Evolutionary conservation across 2,888 invertebrate species (phyloP), one percentile per base, ranked within the genome.

Genomic region (Rhingia rostrata): DNA sequence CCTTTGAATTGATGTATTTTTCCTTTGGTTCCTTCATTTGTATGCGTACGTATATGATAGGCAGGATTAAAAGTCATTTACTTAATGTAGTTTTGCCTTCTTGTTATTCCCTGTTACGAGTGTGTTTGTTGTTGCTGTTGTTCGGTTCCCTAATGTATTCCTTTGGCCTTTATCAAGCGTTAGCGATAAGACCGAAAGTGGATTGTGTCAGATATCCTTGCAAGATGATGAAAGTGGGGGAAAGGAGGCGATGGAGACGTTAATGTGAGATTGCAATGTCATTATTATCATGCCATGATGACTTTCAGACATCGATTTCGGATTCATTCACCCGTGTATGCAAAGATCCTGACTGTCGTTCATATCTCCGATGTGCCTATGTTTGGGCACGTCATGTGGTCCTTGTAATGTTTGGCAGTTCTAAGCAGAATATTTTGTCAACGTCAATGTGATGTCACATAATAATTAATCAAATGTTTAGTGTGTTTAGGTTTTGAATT

Each of bases 41-140:
- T 37, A 74, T 43, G 43, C 53, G 53, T 30, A 45, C 33, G 2
- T 64, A 3, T 56, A 33, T 47, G 43, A 32, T 7, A 60, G 67
- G 41, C 54, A 73, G 82, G 82, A 83, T 83, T 73, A 72, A 83
- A 78, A 83, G 82, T 83, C 82, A 83, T 83, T 83, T 83, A 78
- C 66, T 83, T 83, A 83, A 83, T 83, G 82, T 78, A 78, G 82
- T 78, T 73, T 66, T 83, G 66, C 66, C 66, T 66, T 49, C 41
- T 77, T 72, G 72, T 72, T 78, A 67, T 67, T 72, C 32, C 14
- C 41, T 22, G n/a, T 47, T 58, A 12, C 10, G 43, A 51, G 35
- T 32, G 43, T 47, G 22, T 47, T 58, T 64, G 22, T 37, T 64
- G 47, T 35, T 64, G 37, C 45, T 58, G 53, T 64, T 49, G 51